These are phyloP conservation scores for Acanthurus lineatus DNA, from an alignment of 2,797 vertebrate genomes.

Conservation along the genomic window DNA sequence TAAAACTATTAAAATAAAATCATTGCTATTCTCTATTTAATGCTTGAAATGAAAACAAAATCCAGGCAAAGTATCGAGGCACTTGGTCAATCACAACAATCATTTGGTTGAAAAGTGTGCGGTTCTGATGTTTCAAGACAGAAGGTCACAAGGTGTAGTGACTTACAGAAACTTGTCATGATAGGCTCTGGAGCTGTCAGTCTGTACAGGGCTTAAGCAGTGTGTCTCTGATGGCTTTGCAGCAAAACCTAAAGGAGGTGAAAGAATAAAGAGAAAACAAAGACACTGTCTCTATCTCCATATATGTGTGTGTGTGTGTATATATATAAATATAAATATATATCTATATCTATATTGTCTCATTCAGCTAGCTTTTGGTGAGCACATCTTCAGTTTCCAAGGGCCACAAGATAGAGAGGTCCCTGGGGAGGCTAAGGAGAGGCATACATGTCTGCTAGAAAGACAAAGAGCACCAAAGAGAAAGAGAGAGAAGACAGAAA, in stretches of 20 bases:
- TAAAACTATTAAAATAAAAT: background rate
- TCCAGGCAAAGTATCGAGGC: constrained; percentile 10
- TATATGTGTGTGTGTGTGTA: too few relatives aligned
- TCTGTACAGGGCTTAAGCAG: constrained; percentile 25
- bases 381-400: constrained; percentile 46
- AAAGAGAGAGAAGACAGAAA: constrained; percentile 49
- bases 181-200: constrained; percentile 52
- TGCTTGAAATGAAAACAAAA: background rate
- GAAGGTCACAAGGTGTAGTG: constrained; percentile 40
- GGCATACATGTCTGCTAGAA: constrained; percentile 61
- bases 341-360: background rate
- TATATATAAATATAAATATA: too few relatives aligned
- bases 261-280: constrained; percentile 39
- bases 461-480: constrained; percentile 71
- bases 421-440: constrained; percentile 68
- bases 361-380: constrained; percentile 42
- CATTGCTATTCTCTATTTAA: background rate
- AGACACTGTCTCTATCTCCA: background rate
- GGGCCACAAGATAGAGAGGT: constrained; percentile 48
- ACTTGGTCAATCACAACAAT: constrained; percentile 10
- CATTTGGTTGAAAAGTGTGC: constrained; percentile 34
- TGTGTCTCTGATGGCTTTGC: constrained; percentile 36
- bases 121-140: constrained; percentile 30
- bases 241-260: constrained; percentile 54
- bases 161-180: constrained; percentile 38